These are phyloP conservation scores for Cephus pulcher DNA, from an alignment of 2,888 invertebrate species.

Conservation along the genomic window DNA sequence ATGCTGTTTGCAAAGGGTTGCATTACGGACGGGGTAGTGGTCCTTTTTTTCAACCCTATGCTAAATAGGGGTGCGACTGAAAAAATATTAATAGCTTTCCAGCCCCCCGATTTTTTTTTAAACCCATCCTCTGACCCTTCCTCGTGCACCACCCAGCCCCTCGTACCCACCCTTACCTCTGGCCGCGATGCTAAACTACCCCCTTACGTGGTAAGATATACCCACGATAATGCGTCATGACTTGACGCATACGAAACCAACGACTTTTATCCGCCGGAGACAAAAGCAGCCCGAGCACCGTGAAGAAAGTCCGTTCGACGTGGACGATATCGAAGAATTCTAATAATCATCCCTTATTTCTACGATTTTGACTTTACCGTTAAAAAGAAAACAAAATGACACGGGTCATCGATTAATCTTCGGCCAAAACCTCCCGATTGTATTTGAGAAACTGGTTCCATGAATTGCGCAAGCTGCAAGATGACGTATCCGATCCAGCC, in stretches of 20 bases:
- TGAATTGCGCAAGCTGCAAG: slow-evolving; percentile 56
- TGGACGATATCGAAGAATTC: no score
- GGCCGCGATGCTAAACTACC: slow-evolving; percentile 22
- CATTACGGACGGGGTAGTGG: slow-evolving; percentile 3
- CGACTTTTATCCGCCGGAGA: no score
- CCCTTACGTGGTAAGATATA: slow-evolving; percentile 44
- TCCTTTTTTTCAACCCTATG: slow-evolving; percentile 50
- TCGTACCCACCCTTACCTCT: slow-evolving; percentile 17
- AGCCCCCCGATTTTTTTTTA: slow-evolving; percentile 55
- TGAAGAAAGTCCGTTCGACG: no score
- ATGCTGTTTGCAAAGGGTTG: slow-evolving; percentile 47
- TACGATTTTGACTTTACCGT: neutral
- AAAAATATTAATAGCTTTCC: slow-evolving; percentile 63
- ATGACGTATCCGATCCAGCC: slow-evolving; percentile 48
- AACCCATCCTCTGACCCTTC: slow-evolving; percentile 3
- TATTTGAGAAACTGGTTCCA: slow-evolving; percentile 24
- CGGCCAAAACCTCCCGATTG: no score
- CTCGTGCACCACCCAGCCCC: slow-evolving; percentile 26
- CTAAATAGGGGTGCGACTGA: slow-evolving; percentile 61
- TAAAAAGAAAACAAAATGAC: neutral
- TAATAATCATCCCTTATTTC: neutral
- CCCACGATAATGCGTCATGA: slow-evolving; percentile 35
- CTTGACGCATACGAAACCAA: neutral
- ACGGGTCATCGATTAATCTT: no score
- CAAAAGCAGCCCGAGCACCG: no score